A percentile compares a stretch with the other conserved stretches of the same genome.
These are phyloP conservation scores for Yponomeuta malinellus DNA, from an alignment of 2,888 invertebrate species.

Conservation along the genomic window DNA sequence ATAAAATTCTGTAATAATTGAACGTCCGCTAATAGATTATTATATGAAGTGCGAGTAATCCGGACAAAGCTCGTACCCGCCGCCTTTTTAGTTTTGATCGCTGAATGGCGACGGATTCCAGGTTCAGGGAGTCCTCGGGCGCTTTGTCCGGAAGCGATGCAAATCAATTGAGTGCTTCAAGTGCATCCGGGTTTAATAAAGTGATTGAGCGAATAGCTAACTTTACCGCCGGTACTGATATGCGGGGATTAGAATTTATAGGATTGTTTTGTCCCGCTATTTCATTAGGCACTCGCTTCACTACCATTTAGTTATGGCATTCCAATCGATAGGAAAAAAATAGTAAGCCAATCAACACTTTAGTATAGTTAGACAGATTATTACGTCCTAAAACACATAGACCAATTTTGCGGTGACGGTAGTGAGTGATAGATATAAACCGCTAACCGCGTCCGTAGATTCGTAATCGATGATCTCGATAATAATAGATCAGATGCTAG, in stretches of 20 bases:
- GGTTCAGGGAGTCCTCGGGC: slow-evolving; percentile 29
- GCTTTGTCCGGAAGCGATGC: slow-evolving; percentile 52
- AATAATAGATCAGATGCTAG: too few species aligned
- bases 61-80: slow-evolving; percentile 29
- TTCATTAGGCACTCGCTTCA: not conserved
- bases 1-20: too few species aligned
- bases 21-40: too few species aligned
- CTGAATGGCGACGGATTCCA: slow-evolving; percentile 50
- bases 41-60: not conserved
- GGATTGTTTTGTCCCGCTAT: not conserved
- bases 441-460: too few species aligned
- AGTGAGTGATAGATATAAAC: too few species aligned
- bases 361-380: too few species aligned
- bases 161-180: slow-evolving; percentile 53
- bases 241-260: not conserved
- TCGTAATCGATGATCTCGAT: too few species aligned
- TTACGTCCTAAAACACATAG: too few species aligned
- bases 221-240: not conserved
- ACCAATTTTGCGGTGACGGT: too few species aligned
- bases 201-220: slow-evolving; percentile 15
- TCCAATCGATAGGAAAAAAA: too few species aligned
- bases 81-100: slow-evolving; percentile 30
- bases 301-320: too few species aligned
- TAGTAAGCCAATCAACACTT: too few species aligned
- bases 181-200: slow-evolving; percentile 14